Evolutionary conservation across 2,888 invertebrate genomes (phyloP), one percentile per base, ranked within the genome.

Genomic region (Tribolium freemani): DNA sequence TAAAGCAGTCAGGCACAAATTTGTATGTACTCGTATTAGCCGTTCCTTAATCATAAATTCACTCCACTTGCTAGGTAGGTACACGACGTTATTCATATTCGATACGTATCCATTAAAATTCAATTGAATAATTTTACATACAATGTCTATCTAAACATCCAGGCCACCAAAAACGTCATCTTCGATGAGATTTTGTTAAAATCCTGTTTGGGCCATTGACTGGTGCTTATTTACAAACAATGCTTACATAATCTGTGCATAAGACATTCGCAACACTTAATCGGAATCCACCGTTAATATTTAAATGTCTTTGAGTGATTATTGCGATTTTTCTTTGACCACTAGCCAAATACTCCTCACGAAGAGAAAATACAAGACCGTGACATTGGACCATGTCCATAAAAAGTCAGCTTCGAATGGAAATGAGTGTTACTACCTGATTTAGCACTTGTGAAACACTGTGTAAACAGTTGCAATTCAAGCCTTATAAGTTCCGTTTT

Each of bases 151-250:
- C 10, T 21, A 45, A 58, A 58, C 38, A 58, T 38, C 20, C 20
- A 13, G 38, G 38, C 38, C 38, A 38, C 38, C 38, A 38, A 38
- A 38, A 38, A 38, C 38, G 45, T 45, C 58, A 45, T 45, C 38
- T 26, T 46, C 16, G 9, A 45, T 45, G 58, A n/a, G 45, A 21
- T 61, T 61, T 61, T 61, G 26, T 46, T 46, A 60, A 61, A 21
- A 38, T 46, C 20, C 9, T 31, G 13, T 50, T 63, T 63, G 63
- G 63, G 63, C 63, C 38, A 30, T 63, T 63, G 51, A 60, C 63
- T 51, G 63, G 21, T 6, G 30, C 63, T 63, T 50, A 63, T 63
- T 63, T 63, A 51, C 63, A 63, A 50, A 63, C 63, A 63, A 63
- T 63, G 51, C 51, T 63, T 63, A 51, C 38, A 20, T 63, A 63